phyloP scores from a whole-genome alignment of 2,888 invertebrate genomes.

The Girardia tigrina region DNA sequence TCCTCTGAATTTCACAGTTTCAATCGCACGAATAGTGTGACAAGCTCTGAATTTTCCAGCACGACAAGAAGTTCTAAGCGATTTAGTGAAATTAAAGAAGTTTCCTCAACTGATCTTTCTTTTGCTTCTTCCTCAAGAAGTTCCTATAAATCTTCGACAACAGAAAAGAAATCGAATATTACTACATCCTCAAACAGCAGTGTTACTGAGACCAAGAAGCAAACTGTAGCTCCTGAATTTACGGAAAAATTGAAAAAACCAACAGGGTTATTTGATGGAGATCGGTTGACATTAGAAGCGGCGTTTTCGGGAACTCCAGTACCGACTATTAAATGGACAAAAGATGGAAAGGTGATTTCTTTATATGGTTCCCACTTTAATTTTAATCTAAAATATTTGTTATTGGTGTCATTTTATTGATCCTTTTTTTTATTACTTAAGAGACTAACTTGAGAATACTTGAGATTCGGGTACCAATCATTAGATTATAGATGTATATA shows the following conservation, averaged over 20 bases:
- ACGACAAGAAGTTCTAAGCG: not conserved
- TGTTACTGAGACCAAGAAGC: not conserved
- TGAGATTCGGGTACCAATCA: too few relatives aligned
- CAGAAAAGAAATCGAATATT: not conserved
- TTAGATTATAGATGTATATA: too few relatives aligned
- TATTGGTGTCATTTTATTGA: too few relatives aligned
- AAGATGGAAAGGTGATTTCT: slow-evolving; percentile 65
- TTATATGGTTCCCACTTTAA: too few relatives aligned
- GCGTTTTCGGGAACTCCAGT: slow-evolving; percentile 96
- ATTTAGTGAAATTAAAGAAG: slow-evolving; percentile 18
- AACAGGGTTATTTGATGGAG: slow-evolving; percentile 57
- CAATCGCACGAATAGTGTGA: not conserved
- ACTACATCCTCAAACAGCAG: not conserved
- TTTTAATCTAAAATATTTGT: too few relatives aligned
- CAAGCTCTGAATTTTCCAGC: not conserved
- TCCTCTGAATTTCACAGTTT: not conserved
- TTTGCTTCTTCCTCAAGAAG: not conserved
- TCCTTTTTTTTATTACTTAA: too few relatives aligned
- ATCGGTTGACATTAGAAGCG: slow-evolving; percentile 88
- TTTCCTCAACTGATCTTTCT: not conserved
- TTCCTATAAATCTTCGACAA: not conserved
- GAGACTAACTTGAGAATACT: too few relatives aligned
- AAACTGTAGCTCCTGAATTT: slow-evolving; percentile 10
- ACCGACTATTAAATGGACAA: slow-evolving; percentile 79
- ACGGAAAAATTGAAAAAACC: slow-evolving; percentile 28